These are phyloP conservation scores for Microcebus jonahi DNA, from an alignment of 2,113 vertebrate genomes.

Conservation along the genomic window DNA sequence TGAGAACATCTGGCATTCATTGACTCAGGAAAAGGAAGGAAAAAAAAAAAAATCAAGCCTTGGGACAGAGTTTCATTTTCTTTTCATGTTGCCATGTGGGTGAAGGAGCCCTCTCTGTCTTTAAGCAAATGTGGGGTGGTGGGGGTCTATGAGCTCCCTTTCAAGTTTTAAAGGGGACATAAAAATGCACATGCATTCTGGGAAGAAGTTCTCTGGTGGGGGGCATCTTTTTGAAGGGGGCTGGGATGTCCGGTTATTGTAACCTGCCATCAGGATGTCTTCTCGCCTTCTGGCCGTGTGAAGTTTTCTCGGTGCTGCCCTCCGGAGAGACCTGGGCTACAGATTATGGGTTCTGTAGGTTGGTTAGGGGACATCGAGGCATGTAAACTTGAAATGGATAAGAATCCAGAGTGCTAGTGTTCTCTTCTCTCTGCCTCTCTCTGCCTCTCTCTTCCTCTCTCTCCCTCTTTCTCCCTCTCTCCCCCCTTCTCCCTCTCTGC, in stretches of 20 bases:
- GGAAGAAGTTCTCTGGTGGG: slow-evolving; percentile 18
- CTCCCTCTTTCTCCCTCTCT: neutral
- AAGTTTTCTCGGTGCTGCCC: neutral
- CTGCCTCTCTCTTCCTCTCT: accelerated
- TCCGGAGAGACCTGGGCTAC: neutral
- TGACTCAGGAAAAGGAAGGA: slow-evolving; percentile 79
- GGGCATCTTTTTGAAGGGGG: slow-evolving; percentile 44
- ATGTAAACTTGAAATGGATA: neutral
- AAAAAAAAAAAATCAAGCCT: slow-evolving; percentile 66
- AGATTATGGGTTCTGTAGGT: neutral
- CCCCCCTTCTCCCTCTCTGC: neutral
- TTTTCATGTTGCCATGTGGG: slow-evolving; percentile 75
- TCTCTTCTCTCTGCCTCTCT: neutral
- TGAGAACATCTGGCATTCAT: slow-evolving; percentile 86
- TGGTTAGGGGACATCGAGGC: neutral
- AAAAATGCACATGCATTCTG: slow-evolving; percentile 72
- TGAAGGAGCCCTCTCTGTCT: slow-evolving; percentile 57
- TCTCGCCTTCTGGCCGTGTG: slow-evolving; percentile 21
- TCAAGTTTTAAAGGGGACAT: slow-evolving; percentile 77
- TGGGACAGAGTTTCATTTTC: slow-evolving; percentile 85
- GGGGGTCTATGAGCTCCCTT: slow-evolving; percentile 60
- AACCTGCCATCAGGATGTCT: neutral
- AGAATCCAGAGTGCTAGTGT: neutral
- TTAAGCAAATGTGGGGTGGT: neutral
- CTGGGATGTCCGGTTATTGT: slow-evolving; percentile 16